These are phyloP conservation scores for Pangasius macronema DNA, from an alignment of 2,797 vertebrate genomes.

Conservation along the genomic window DNA sequence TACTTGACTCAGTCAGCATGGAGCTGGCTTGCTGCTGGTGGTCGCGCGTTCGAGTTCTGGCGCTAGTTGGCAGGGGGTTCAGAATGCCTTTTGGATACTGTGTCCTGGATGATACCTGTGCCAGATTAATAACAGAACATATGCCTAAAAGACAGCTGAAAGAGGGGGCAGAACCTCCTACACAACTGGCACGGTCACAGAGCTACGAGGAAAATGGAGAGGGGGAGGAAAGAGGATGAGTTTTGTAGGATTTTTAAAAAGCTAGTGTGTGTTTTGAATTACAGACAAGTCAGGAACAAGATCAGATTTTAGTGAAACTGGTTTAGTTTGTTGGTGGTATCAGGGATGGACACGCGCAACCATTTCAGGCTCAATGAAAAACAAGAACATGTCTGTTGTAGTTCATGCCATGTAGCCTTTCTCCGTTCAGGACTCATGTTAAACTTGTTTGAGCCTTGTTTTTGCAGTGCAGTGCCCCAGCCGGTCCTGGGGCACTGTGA, in stretches of 20 bases:
- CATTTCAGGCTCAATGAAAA: not conserved
- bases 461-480: not conserved
- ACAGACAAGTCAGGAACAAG: not conserved
- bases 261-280: not conserved
- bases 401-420: not conserved
- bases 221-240: no score
- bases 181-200: conserved; percentile 33
- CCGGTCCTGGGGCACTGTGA: not conserved
- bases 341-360: no score
- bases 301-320: not conserved
- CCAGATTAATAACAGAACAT: conserved; percentile 44
- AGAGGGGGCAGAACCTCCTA: not conserved
- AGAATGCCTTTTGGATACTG: conserved; percentile 26
- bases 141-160: conserved; percentile 35
- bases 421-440: not conserved
- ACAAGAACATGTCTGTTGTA: not conserved
- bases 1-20: not conserved
- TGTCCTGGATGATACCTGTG: conserved; percentile 13
- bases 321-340: not conserved
- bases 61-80: conserved; percentile 29
- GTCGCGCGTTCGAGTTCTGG: not conserved
- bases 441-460: not conserved
- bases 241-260: conserved; percentile 1
- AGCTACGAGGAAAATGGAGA: not conserved
- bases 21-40: conserved; percentile 20